Evolutionary conservation across 2,113 vertebrate genomes (phyloP).

Genomic region (Rhinogobius similis): DNA sequence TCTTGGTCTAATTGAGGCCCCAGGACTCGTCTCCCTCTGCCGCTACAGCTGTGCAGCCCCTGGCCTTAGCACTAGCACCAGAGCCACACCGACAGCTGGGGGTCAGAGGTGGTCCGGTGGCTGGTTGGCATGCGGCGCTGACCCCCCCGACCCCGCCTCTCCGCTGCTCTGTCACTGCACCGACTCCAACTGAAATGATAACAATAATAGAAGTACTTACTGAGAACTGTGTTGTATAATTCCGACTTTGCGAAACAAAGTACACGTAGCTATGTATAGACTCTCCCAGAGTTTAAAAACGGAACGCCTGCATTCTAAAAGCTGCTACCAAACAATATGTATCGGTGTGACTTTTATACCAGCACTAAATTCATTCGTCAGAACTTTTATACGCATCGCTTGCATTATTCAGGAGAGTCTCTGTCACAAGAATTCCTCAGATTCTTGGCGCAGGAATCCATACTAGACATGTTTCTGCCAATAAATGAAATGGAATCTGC

Average conservation of each 20-base stretch:
- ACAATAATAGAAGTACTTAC: not conserved
- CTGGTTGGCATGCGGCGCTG: slow-evolving; percentile 39
- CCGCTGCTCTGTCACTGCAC: slow-evolving; percentile 42
- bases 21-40: slow-evolving; percentile 55
- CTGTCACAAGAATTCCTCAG: no score
- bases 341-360: no score
- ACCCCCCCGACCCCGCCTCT: slow-evolving; percentile 23
- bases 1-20: slow-evolving; percentile 70
- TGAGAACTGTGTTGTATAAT: not conserved
- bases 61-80: slow-evolving; percentile 53
- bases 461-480: no score
- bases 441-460: no score
- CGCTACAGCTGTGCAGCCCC: slow-evolving; percentile 68
- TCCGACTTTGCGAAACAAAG: not conserved
- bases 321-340: no score
- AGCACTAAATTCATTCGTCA: no score
- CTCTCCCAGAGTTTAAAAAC: no score
- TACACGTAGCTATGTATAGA: no score
- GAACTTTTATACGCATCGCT: no score
- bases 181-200: not conserved
- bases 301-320: no score
- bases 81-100: slow-evolving; percentile 51
- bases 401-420: no score
- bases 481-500: no score
- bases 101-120: slow-evolving; percentile 64